phyloP scores from a whole-genome alignment of 2,113 vertebrate genomes.

The Ameiurus melas region DNA sequence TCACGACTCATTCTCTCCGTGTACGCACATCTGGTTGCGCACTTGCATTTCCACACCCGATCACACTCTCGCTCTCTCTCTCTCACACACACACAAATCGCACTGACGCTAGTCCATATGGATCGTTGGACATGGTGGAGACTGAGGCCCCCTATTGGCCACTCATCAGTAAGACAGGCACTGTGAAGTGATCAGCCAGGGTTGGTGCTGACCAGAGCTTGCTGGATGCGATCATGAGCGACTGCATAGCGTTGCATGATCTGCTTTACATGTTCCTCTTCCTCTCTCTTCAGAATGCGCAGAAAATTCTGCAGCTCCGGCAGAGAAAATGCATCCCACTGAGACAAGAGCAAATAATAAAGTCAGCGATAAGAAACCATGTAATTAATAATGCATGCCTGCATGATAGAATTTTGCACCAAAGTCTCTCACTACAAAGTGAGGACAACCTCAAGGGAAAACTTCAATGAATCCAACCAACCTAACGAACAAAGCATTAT shows the following conservation, averaged over 20 bases:
- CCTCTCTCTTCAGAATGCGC: conserved; percentile 91
- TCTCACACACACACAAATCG: conserved; percentile 27
- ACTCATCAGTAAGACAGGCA: background rate
- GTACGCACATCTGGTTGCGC: conserved; percentile 35
- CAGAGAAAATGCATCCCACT: conserved; percentile 97
- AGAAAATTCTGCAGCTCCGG: conserved; percentile 95
- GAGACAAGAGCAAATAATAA: conserved; percentile 47
- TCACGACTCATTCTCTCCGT: conserved; percentile 31
- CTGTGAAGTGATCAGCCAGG: conserved; percentile 75
- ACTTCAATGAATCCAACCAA: background rate
- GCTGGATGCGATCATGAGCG: conserved; percentile 83
- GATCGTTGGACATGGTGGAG: conserved; percentile 11
- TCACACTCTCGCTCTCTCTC: conserved; percentile 30
- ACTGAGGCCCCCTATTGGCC: conserved; percentile 28
- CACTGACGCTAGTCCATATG: conserved; percentile 35
- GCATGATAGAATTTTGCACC: background rate
- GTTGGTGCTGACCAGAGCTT: conserved; percentile 75
- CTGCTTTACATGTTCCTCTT: conserved; percentile 87
- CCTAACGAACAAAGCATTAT: background rate
- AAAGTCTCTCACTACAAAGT: background rate
- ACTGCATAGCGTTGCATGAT: conserved; percentile 84
- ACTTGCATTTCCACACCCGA: conserved; percentile 28
- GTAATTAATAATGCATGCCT: conserved; percentile 3
- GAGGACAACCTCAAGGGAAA: background rate
- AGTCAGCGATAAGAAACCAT: conserved; percentile 3